Percentiles rank a stretch among this genome's conserved stretches.
Conservation (phyloP, 2,113 vertebrate species). For the Fulmarus glacialis region DNA sequence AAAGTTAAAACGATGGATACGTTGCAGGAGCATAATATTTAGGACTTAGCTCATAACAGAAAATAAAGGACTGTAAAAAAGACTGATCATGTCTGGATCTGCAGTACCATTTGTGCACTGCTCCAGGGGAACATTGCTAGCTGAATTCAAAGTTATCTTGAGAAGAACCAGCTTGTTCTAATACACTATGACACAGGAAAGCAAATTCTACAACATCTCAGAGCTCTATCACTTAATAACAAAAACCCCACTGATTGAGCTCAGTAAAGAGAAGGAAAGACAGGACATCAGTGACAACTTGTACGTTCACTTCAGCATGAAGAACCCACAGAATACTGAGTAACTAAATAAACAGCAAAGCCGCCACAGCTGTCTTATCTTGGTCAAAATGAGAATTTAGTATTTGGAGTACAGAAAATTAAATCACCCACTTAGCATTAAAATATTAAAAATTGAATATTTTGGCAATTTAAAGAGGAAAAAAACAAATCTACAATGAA, state of each 20-base stretch:
- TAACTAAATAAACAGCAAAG: background rate
- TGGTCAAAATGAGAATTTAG: background rate
- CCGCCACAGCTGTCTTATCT: background rate
- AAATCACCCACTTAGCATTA: background rate
- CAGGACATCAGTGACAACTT: background rate
- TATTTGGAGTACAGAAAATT: background rate
- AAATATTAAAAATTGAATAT: background rate
- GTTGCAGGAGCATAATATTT: background rate
- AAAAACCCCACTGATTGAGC: background rate
- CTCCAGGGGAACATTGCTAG: background rate
- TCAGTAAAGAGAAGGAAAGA: background rate
- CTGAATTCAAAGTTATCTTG: background rate
- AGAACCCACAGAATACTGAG: background rate
- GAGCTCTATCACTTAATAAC: background rate
- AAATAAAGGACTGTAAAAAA: background rate
- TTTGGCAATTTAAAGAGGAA: background rate
- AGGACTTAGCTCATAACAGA: background rate
- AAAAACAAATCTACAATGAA: background rate
- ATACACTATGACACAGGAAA: background rate
- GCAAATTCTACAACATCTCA: background rate
- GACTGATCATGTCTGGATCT: background rate
- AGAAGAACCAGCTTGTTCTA: background rate
- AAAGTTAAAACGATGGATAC: background rate
- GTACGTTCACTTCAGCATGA: background rate
- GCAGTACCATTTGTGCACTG: background rate